A percentile compares a stretch with the other conserved stretches of the same genome.
phyloP scores from a whole-genome alignment of 2,888 invertebrate genomes.

The Myopa testacea region DNA sequence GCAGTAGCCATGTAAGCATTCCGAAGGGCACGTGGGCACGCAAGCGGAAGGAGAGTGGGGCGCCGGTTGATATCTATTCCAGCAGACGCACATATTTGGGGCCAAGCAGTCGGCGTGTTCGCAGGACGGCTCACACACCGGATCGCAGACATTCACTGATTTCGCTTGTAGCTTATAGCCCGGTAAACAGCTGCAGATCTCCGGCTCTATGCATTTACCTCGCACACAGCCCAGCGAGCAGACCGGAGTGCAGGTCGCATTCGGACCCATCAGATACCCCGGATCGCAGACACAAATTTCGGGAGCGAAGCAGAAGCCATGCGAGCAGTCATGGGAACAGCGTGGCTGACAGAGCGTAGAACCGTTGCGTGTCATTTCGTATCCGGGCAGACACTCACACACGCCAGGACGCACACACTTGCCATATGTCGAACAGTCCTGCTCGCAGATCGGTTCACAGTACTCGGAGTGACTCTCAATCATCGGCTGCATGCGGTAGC shows the following conservation, averaged over 20 bases:
- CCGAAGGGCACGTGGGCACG: conserved; percentile 48
- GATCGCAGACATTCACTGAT: conserved; percentile 56
- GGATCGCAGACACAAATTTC: conserved; percentile 55
- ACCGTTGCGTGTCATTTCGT: neutral
- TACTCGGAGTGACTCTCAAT: conserved; percentile 50
- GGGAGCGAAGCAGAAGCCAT: conserved; percentile 58
- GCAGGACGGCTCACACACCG: conserved; percentile 63
- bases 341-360: conserved; percentile 49
- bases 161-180: conserved; percentile 46
- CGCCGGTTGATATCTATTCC: conserved; percentile 55
- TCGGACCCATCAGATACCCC: conserved; percentile 62
- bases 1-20: conserved; percentile 55
- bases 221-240: conserved; percentile 57
- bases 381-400: conserved; percentile 67
- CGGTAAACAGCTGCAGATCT: conserved; percentile 53
- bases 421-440: conserved; percentile 57
- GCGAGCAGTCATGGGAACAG: conserved; percentile 52
- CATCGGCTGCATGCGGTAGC: conserved; percentile 54
- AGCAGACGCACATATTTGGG: conserved; percentile 58
- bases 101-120: conserved; percentile 67
- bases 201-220: conserved; percentile 69
- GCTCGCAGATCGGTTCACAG: conserved; percentile 59
- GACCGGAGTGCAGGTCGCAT: conserved; percentile 56
- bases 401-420: conserved; percentile 60
- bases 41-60: conserved; percentile 40